Conservation (phyloP, 1,140 invertebrate genomes). For the Drosophila dunni region DNA sequence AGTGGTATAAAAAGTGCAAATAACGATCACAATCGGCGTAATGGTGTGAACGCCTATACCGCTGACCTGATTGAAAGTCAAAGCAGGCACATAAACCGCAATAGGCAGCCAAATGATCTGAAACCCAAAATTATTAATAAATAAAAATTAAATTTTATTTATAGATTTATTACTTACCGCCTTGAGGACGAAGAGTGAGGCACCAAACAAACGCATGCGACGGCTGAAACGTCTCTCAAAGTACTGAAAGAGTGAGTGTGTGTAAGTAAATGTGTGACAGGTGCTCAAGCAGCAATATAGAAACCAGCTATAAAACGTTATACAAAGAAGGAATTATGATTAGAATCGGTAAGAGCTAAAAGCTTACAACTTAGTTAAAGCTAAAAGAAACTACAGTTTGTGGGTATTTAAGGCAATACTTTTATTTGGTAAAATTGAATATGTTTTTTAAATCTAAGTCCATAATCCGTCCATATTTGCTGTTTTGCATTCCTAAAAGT, state of each 20-base stretch:
- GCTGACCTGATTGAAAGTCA: constrained; percentile 93
- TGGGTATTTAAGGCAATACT: too few relatives aligned
- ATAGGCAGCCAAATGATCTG: constrained; percentile 87
- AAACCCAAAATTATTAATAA: neutral
- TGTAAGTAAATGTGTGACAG: constrained; percentile 45
- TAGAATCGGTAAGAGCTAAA: neutral
- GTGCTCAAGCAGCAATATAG: neutral
- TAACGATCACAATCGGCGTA: constrained; percentile 92
- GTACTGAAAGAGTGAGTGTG: constrained; percentile 87
- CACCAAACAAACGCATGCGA: constrained; percentile 90
- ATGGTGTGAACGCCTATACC: constrained; percentile 92
- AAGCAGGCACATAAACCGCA: constrained; percentile 93
- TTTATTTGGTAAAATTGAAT: constrained; percentile 24
- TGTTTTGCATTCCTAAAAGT: constrained; percentile 25
- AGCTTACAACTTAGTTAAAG: neutral
- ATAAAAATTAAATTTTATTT: constrained; percentile 73
- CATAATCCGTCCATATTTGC: too few relatives aligned
- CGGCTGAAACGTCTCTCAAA: constrained; percentile 91
- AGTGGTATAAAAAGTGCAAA: constrained; percentile 96
- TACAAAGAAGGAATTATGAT: too few relatives aligned
- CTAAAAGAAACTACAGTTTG: constrained; percentile 30
- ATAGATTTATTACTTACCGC: constrained; percentile 86
- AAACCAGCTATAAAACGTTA: neutral
- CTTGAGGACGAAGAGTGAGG: constrained; percentile 89
- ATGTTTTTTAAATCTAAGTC: too few relatives aligned